Percentiles rank a stretch among this genome's conserved stretches.
These are phyloP conservation scores for Cotesia vestalis DNA, from an alignment of 1,140 invertebrate species.

Conservation along the genomic window DNA sequence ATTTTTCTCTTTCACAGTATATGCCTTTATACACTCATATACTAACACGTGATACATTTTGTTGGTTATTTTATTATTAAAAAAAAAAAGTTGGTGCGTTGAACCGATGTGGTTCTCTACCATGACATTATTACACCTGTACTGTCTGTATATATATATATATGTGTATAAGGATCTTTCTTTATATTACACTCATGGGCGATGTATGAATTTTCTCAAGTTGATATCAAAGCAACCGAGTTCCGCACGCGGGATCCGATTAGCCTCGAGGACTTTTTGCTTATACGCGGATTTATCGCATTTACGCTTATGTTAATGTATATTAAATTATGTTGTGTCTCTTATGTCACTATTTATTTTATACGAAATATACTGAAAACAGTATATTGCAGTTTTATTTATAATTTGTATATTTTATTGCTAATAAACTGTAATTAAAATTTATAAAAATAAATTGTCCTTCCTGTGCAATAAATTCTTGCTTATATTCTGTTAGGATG, in stretches of 20 bases:
- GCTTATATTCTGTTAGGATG: too few relatives aligned
- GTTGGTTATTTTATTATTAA: not conserved
- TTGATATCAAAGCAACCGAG: conserved; percentile 22
- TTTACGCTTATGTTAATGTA: conserved; percentile 5
- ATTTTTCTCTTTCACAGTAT: not conserved
- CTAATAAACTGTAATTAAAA: too few relatives aligned
- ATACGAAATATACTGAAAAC: too few relatives aligned
- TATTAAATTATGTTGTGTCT: conserved; percentile 13
- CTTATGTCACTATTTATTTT: conserved; percentile 5
- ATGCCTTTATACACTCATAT: conserved; percentile 12
- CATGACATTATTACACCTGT: conserved; percentile 36
- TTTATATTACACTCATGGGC: conserved; percentile 12
- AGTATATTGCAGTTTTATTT: too few relatives aligned
- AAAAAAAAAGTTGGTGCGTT: conserved; percentile 22
- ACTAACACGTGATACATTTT: too few relatives aligned
- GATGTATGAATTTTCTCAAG: conserved; percentile 15
- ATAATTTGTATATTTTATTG: too few relatives aligned
- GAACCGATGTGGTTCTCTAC: conserved; percentile 33
- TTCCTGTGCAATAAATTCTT: too few relatives aligned
- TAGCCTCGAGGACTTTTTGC: conserved; percentile 12
- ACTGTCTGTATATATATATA: not conserved
- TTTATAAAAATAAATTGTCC: too few relatives aligned
- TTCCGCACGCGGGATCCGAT: conserved; percentile 24
- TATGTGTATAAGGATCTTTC: conserved; percentile 17
- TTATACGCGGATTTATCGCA: conserved; percentile 12